These are phyloP conservation scores for Nomada ruficornis DNA, from an alignment of 2,888 invertebrate genomes.

Conservation along the genomic window DNA sequence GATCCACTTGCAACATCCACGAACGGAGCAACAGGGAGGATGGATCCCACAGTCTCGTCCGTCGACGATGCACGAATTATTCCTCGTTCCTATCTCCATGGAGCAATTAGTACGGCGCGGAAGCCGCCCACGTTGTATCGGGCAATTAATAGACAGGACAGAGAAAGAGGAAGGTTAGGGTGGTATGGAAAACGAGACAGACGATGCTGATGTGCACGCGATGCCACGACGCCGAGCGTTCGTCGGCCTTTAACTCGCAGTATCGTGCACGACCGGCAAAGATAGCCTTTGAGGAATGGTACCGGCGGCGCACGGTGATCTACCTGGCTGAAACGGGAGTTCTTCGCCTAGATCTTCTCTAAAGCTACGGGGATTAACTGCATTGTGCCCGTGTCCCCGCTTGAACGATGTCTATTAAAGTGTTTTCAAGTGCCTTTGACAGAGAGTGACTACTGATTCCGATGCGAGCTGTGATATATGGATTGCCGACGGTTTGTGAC, in stretches of 20 bases:
- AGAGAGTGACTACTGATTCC: background rate
- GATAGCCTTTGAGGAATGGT: conserved; percentile 63
- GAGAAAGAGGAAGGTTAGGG: conserved; percentile 24
- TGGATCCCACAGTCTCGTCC: conserved; percentile 54
- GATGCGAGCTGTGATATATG: background rate
- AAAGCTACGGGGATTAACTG: conserved; percentile 14
- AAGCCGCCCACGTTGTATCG: conserved; percentile 81
- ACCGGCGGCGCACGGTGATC: conserved; percentile 51
- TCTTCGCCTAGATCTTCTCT: conserved; percentile 54
- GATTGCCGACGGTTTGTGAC: background rate
- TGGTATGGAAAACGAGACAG: conserved; percentile 5
- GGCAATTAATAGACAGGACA: conserved; percentile 81
- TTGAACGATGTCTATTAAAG: conserved; percentile 5
- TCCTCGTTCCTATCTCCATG: conserved; percentile 73
- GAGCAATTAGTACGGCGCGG: conserved; percentile 80
- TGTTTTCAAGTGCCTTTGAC: background rate
- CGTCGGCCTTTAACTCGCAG: conserved; percentile 54
- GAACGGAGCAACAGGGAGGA: background rate
- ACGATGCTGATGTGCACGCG: conserved; percentile 64
- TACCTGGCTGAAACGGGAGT: conserved; percentile 54
- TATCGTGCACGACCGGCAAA: conserved; percentile 63
- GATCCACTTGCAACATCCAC: conserved; percentile 32
- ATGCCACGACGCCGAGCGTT: conserved; percentile 62
- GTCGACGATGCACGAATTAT: conserved; percentile 73
- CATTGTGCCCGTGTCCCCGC: conserved; percentile 30